These are phyloP conservation scores for Emys orbicularis DNA, from an alignment of 2,797 vertebrate species.

Conservation along the genomic window DNA sequence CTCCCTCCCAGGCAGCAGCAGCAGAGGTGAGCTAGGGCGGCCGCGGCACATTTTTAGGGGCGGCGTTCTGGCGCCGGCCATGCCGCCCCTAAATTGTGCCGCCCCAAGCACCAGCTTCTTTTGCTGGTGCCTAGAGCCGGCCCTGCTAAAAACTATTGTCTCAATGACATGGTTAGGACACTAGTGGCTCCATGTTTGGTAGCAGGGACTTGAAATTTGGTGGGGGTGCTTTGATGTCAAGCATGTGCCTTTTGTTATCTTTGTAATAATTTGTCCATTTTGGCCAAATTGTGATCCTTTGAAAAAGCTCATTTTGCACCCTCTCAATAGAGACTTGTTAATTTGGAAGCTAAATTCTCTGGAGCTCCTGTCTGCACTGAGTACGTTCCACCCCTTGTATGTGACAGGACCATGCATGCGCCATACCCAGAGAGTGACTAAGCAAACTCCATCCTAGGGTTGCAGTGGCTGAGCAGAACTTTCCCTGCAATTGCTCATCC, in stretches of 20 bases:
- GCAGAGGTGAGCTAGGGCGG: too few relatives aligned
- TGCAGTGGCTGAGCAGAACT: neutral
- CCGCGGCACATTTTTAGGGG: too few relatives aligned
- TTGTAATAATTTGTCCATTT: neutral
- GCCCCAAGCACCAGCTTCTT: too few relatives aligned
- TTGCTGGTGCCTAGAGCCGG: too few relatives aligned
- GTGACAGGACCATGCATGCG: accelerated
- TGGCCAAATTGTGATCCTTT: neutral
- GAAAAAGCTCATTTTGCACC: neutral
- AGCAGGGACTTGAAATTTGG: neutral
- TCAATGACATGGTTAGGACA: neutral
- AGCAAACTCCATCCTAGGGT: neutral
- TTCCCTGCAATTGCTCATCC: neutral
- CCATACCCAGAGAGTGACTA: neutral
- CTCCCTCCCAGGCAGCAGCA: too few relatives aligned
- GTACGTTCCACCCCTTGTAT: neutral
- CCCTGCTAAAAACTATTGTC: neutral
- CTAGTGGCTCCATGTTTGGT: neutral
- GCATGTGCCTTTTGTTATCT: accelerated
- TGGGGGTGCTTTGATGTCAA: neutral
- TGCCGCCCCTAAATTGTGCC: too few relatives aligned
- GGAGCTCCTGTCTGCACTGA: neutral
- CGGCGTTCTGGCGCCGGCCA: too few relatives aligned
- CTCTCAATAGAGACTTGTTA: neutral
- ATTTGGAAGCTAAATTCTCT: neutral